Evolutionary conservation across 2,113 vertebrate genomes (phyloP).

Genomic region (Galbula dea): DNA sequence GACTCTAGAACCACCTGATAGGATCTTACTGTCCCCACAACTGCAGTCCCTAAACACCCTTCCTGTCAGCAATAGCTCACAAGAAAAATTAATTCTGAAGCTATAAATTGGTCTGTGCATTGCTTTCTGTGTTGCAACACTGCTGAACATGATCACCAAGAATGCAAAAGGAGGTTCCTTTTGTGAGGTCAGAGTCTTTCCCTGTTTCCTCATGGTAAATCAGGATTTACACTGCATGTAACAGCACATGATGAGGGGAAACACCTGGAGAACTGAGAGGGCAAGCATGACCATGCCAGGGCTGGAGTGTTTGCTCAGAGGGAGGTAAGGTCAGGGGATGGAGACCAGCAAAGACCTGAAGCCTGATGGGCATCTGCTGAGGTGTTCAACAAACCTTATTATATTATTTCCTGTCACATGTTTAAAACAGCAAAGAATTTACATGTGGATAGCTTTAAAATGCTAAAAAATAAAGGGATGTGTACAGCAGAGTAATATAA

Average conservation of each 20-base stretch:
- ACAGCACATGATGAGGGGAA: accelerated
- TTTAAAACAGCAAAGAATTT: background rate
- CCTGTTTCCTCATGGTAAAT: background rate
- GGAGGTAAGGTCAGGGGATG: background rate
- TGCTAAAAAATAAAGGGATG: background rate
- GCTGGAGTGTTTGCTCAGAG: background rate
- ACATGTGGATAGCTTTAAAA: background rate
- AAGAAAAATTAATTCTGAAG: background rate
- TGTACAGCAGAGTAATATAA: background rate
- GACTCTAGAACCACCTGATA: background rate
- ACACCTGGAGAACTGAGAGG: background rate
- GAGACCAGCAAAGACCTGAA: background rate
- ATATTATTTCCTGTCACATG: background rate
- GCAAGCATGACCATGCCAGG: background rate
- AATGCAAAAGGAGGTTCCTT: background rate
- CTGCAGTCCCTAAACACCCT: background rate
- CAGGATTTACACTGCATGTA: background rate
- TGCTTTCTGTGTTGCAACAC: background rate
- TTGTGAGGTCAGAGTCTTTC: accelerated
- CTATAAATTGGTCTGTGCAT: background rate
- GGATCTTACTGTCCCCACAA: background rate
- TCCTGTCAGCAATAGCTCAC: background rate
- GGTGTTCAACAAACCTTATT: background rate
- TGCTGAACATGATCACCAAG: background rate
- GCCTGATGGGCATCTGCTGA: background rate